Evolutionary conservation across 30 jellyfish, hydroid and myxozoan species (phyloP), one percentile per base, ranked within the genome.

Genomic region (Phacellophora camtschatica): DNA sequence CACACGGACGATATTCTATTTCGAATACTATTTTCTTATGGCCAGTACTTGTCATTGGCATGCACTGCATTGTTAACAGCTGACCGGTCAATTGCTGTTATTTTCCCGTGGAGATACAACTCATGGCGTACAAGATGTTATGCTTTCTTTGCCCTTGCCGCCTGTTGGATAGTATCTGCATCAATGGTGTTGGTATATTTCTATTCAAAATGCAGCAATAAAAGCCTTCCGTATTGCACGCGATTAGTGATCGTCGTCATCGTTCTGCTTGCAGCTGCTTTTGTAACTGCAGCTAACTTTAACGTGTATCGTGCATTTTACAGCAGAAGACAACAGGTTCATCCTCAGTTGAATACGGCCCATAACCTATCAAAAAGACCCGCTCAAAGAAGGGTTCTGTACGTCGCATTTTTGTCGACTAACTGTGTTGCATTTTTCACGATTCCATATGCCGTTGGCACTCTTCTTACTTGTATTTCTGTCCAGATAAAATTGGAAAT

Each of bases 381-480:
- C 11, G 25, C 46, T 0, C 64, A 69, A 15, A 42, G 66, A 7
- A 39, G 69, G 22, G 83, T 69, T 16, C 66, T 69, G 13, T 69
- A 43, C 83, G 69, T 43, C 45, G 83, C 83, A 11, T 69, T 69
- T 16, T 69, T 69, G 45, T 37, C 66, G 24, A 69, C 83, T 10
- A 69, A 69, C 22, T 69, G 83, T 45, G 83, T 43, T 43, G 69
- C 46, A 0, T 35, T 69, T 18, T 69, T 46, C 36, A 69, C 83
- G n/a, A 37, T 46, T 5, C 83, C 83, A 55, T 69, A 69, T 48
- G 83, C 83, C 11, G 67, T 69, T 30, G 50, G 25, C 42, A 39
- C 83, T 15, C 19, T 49, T 13, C 68, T 69, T 16, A 42, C 27
- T 2, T 69, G 83, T 50, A 20, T 69, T 18, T 8, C 29, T 2